Evolutionary conservation across 2,113 vertebrate genomes (phyloP).

Genomic region (Caranx ignobilis): DNA sequence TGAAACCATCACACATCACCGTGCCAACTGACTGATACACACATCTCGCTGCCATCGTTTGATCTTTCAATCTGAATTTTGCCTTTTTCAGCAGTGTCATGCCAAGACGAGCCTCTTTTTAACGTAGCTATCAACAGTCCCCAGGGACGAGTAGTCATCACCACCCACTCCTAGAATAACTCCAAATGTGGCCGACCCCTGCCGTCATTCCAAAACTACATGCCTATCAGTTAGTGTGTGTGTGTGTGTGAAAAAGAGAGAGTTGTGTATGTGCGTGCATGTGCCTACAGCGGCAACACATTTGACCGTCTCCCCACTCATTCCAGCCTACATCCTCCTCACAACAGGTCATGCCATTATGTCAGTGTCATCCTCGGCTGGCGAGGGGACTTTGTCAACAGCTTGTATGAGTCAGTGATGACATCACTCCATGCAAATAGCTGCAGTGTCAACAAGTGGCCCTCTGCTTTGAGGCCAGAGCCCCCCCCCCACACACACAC

Average conservation of each 20-base stretch:
- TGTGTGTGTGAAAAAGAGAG: slow-evolving; percentile 11
- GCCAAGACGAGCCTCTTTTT: slow-evolving; percentile 16
- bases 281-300: slow-evolving; percentile 25
- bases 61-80: slow-evolving; percentile 10
- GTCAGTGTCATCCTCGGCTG: slow-evolving; percentile 58
- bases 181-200: slow-evolving; percentile 57
- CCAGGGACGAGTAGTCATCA: slow-evolving; percentile 25
- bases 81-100: slow-evolving; percentile 30
- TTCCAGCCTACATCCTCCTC: slow-evolving; percentile 62
- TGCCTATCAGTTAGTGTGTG: slow-evolving; percentile 32
- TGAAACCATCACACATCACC: slow-evolving; percentile 32
- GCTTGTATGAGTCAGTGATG: slow-evolving; percentile 52
- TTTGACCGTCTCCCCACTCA: slow-evolving; percentile 55
- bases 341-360: slow-evolving; percentile 56
- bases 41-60: slow-evolving; percentile 42
- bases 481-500: slow-evolving; percentile 2
- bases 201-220: slow-evolving; percentile 74
- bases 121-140: slow-evolving; percentile 19
- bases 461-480: slow-evolving; percentile 31
- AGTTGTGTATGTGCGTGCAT: slow-evolving; percentile 6
- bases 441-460: slow-evolving; percentile 33
- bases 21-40: slow-evolving; percentile 52
- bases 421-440: slow-evolving; percentile 55
- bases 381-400: slow-evolving; percentile 57
- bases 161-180: slow-evolving; percentile 51